Percentiles rank a stretch among this genome's conserved stretches.
These are phyloP conservation scores for Dolichallabes microphthalmus DNA, from an alignment of 2,113 vertebrate species.

Conservation along the genomic window DNA sequence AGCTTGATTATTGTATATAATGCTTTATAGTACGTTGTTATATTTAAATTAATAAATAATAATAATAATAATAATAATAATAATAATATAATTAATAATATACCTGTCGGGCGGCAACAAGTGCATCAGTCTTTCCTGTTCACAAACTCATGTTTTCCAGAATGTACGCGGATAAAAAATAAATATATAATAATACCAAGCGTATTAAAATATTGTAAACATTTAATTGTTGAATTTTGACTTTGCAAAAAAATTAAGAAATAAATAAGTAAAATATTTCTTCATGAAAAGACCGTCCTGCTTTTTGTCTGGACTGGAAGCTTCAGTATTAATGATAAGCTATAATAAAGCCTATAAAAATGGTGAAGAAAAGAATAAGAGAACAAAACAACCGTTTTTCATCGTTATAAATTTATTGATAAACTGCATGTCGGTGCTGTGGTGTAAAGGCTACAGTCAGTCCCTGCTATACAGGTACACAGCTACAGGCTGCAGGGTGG, in stretches of 20 bases:
- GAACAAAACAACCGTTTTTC: constrained; percentile 78
- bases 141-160: not conserved
- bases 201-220: no score
- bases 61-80: not conserved
- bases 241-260: not conserved
- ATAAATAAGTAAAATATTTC: not conserved
- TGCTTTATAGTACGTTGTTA: not conserved
- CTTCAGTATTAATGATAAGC: not conserved
- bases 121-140: constrained; percentile 8
- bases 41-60: not conserved
- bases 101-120: constrained; percentile 43
- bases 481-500: not conserved
- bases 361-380: constrained; percentile 31
- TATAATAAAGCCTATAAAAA: not conserved
- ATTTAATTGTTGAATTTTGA: not conserved
- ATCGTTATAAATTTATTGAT: constrained; percentile 82
- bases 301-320: not conserved
- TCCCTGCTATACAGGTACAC: constrained; percentile 37
- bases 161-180: not conserved
- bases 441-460: constrained; percentile 76
- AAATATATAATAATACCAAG: not conserved
- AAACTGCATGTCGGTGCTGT: constrained; percentile 73
- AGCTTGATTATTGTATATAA: no score
- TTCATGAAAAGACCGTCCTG: not conserved
- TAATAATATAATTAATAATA: not conserved